Conservation (phyloP, 2,113 vertebrate species). For the Myanophis thanlyinensis region DNA sequence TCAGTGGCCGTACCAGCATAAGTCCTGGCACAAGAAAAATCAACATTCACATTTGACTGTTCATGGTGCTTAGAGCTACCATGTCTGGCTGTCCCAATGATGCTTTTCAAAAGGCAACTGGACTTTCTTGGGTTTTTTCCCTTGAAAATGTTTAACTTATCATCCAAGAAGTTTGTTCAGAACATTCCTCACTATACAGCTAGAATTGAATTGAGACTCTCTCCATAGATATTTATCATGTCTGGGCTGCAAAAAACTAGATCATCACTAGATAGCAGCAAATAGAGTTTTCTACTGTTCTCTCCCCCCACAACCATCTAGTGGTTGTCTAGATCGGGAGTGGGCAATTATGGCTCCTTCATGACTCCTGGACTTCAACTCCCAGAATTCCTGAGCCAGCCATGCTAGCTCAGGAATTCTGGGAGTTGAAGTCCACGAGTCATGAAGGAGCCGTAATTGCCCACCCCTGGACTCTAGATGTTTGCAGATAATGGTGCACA, state of each 20-base stretch:
- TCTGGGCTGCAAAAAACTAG: background rate
- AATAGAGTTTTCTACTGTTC: background rate
- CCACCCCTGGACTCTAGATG: too few relatives aligned
- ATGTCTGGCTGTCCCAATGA: background rate
- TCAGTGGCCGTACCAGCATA: background rate
- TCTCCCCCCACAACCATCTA: background rate
- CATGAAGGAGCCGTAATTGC: too few relatives aligned
- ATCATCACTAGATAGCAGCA: background rate
- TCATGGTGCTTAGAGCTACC: background rate
- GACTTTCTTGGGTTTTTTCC: background rate
- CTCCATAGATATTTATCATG: background rate
- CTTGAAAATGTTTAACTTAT: background rate
- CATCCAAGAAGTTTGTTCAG: background rate
- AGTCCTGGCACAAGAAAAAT: background rate
- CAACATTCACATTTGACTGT: background rate
- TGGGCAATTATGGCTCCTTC: too few relatives aligned
- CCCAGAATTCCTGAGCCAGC: too few relatives aligned
- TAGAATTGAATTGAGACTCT: background rate
- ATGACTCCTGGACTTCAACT: too few relatives aligned
- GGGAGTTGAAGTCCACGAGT: too few relatives aligned
- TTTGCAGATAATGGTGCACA: background rate
- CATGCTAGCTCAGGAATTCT: too few relatives aligned
- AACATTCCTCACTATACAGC: background rate
- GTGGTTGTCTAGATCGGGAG: background rate
- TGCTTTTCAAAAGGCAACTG: background rate